Percentiles rank a stretch among this genome's conserved stretches.
phyloP scores from a whole-genome alignment of 1,140 invertebrate species.

The Papilio helenus region DNA sequence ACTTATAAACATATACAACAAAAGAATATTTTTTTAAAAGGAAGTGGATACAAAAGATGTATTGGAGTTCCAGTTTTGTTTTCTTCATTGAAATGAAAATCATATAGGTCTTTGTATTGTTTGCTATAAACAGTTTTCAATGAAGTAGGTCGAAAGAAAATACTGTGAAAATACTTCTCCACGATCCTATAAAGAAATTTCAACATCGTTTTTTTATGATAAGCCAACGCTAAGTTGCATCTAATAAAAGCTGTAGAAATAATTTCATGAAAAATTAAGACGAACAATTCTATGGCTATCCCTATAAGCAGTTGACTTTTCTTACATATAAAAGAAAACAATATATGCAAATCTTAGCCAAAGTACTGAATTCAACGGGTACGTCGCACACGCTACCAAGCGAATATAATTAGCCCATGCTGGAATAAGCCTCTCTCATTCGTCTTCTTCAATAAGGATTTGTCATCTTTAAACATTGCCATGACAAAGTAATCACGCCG shows the following conservation, averaged over 20 bases:
- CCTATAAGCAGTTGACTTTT: neutral
- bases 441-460: conserved; percentile 2
- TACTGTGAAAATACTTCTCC: neutral
- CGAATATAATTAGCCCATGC: conserved; percentile 5
- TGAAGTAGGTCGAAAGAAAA: neutral
- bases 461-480: conserved; percentile 12
- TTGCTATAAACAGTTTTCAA: neutral
- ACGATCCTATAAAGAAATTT: neutral
- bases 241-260: neutral
- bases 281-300: too few species aligned
- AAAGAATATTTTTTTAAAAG: neutral
- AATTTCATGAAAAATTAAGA: too few species aligned
- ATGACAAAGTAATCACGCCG: neutral
- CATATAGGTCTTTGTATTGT: neutral
- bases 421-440: neutral
- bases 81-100: neutral
- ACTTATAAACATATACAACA: neutral
- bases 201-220: neutral
- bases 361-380: neutral
- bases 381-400: neutral
- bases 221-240: neutral
- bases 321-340: neutral
- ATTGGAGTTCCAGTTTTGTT: neutral
- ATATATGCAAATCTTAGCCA: neutral
- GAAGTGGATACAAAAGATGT: neutral